Evolutionary conservation across 2,113 vertebrate species (phyloP), one percentile per base, ranked within the genome.

Genomic region (Xerus inauris): DNA sequence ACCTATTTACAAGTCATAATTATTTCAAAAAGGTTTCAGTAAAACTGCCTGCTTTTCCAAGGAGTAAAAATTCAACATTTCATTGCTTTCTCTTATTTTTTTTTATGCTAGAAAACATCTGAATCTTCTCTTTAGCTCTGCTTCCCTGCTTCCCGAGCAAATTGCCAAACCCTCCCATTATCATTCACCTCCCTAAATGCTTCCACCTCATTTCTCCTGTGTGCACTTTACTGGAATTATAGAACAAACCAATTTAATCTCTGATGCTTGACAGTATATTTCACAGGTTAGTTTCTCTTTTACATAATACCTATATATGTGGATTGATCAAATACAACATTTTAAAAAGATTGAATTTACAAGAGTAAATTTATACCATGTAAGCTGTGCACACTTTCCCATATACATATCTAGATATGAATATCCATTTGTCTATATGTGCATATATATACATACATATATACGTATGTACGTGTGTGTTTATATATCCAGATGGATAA

Each of bases 281-380:
- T 92, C 77, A 83, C 49, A 64, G 65, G n/a, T 28, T 77, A 12
- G 8, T 59, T 84, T 95, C 85, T 83, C 32, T 83, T 94, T 95
- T 86, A 80, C 26, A 42, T n/a, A 77, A 38, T 81, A 59, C 26
- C 47, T 47, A 82, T 14, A 32, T 26, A 49, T 11, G 45, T 32
- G 30, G 9, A 75, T 54, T 86, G 42, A 83, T 88, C 65, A 57
- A 94, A 92, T 73, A 95, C 73, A 94, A 73, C 76, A 75, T 86
- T 84, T 92, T 45, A 2, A 96, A 91, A 94, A 82, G 6, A 1
- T 57, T 85, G 42, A 14, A 59, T 28, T 82, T 80, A 17, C 62
- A 59, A 64, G 6, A 88, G n/a, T 35, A 57, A 84, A 47, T 51
- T 62, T 80, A 91, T 40, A 64, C 24, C 9, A 0, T 28, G 65